These are phyloP conservation scores for Bubalus kerabau DNA, from an alignment of 2,113 vertebrate species.

Conservation along the genomic window DNA sequence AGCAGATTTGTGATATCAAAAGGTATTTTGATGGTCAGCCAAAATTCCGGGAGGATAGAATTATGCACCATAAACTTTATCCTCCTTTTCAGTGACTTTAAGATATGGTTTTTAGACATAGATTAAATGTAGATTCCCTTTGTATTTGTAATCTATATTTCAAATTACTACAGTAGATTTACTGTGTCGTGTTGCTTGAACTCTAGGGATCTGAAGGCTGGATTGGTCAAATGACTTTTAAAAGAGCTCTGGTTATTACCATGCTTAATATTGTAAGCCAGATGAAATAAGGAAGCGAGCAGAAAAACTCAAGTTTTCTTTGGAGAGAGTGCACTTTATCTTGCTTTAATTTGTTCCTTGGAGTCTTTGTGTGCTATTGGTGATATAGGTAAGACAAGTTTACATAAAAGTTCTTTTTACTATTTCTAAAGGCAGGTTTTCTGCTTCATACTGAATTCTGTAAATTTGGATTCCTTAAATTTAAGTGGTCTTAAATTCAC, in stretches of 20 bases:
- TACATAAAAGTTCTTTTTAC: slow-evolving; percentile 8
- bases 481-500: not conserved
- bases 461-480: slow-evolving; percentile 17
- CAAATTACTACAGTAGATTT: slow-evolving; percentile 26
- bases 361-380: not conserved
- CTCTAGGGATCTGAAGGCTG: slow-evolving; percentile 5
- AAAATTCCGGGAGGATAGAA: not conserved
- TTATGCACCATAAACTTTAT: not conserved
- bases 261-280: slow-evolving; percentile 49
- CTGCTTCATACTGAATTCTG: not conserved
- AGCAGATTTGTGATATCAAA: slow-evolving; percentile 32
- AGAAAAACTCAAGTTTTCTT: slow-evolving; percentile 4
- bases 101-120: slow-evolving; percentile 4
- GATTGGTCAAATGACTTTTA: slow-evolving; percentile 43
- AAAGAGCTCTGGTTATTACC: slow-evolving; percentile 36
- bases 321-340: not conserved
- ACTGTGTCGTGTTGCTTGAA: not conserved
- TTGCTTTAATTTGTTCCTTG: slow-evolving; percentile 39
- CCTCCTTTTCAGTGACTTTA: slow-evolving; percentile 1
- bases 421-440: not conserved
- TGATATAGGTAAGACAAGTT: slow-evolving; percentile 1
- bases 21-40: slow-evolving; percentile 32
- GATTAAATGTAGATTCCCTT: slow-evolving; percentile 27
- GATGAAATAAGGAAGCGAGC: slow-evolving; percentile 38
- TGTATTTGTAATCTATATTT: slow-evolving; percentile 34